Conservation (phyloP, 2,797 vertebrate genomes). For the Pantherophis alleghaniensis region DNA sequence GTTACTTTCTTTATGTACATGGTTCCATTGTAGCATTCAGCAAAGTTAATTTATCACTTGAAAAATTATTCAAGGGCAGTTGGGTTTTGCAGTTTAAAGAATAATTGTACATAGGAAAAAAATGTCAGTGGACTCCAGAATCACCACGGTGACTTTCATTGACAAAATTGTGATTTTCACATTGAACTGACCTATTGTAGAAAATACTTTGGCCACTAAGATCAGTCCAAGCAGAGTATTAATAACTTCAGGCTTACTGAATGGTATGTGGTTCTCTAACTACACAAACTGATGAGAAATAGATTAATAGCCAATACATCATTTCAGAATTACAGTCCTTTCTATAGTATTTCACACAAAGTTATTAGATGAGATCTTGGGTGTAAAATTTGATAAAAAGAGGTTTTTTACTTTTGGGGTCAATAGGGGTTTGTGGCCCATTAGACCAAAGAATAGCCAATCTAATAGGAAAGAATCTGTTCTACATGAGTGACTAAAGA, state of each 20-base stretch:
- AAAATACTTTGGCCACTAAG: constrained; percentile 27
- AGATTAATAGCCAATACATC: background rate
- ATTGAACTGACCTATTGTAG: constrained; percentile 26
- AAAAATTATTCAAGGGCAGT: background rate
- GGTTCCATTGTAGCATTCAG: background rate
- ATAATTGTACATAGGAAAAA: rapidly evolving
- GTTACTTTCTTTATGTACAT: background rate
- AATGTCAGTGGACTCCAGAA: constrained; percentile 27
- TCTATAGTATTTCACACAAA: constrained; percentile 30
- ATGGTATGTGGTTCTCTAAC: constrained; percentile 19
- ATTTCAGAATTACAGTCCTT: constrained; percentile 31
- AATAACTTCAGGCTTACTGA: constrained; percentile 28
- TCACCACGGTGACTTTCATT: background rate
- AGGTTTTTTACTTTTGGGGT: constrained; percentile 23
- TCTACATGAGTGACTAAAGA: constrained; percentile 13
- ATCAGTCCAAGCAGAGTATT: constrained; percentile 37
- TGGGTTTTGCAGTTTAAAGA: background rate
- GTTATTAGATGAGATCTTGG: constrained; percentile 36
- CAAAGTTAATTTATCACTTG: background rate
- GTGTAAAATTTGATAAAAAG: constrained; percentile 21
- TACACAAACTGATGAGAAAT: constrained; percentile 16
- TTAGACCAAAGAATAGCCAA: constrained; percentile 23
- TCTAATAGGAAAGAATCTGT: constrained; percentile 10
- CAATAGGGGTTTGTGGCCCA: constrained; percentile 13
- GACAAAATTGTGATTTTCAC: constrained; percentile 38